Evolutionary conservation across 2,888 invertebrate genomes (phyloP).

Genomic region (Noctua fimbriata): DNA sequence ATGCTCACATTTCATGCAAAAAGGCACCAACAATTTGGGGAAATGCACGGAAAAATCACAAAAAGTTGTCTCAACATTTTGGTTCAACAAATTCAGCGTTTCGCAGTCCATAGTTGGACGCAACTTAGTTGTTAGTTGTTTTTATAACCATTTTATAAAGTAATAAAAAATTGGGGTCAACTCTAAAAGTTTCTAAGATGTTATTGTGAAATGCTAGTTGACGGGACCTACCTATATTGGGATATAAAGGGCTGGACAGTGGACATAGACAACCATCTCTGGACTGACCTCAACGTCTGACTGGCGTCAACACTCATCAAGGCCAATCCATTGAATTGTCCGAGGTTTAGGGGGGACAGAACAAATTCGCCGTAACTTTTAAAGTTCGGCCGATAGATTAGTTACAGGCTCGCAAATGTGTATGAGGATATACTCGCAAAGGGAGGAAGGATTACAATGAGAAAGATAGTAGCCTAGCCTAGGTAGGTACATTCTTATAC

Average conservation of each 20-base stretch:
- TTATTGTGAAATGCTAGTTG: not conserved
- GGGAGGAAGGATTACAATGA: not conserved
- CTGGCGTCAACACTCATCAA: not conserved
- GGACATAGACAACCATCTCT: not conserved
- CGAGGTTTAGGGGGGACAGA: not conserved
- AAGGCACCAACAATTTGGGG: not conserved
- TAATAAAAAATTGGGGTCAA: not conserved
- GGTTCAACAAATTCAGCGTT: not conserved
- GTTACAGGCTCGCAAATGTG: not conserved
- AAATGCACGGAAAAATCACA: not conserved
- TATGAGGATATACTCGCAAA: not conserved
- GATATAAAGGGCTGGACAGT: not conserved
- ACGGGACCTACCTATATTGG: not conserved
- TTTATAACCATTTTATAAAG: too few species aligned
- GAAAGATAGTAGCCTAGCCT: not conserved
- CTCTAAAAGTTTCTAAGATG: not conserved
- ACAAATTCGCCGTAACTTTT: not conserved
- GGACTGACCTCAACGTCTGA: not conserved
- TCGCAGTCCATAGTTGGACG: not conserved
- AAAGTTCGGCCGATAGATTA: not conserved
- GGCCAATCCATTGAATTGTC: not conserved
- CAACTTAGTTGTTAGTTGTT: too few species aligned
- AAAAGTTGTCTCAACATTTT: not conserved
- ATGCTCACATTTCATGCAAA: not conserved
- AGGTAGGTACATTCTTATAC: not conserved